Evolutionary conservation across 2,797 vertebrate species (phyloP), one percentile per base, ranked within the genome.

Genomic region (Sebastes steindachneri): DNA sequence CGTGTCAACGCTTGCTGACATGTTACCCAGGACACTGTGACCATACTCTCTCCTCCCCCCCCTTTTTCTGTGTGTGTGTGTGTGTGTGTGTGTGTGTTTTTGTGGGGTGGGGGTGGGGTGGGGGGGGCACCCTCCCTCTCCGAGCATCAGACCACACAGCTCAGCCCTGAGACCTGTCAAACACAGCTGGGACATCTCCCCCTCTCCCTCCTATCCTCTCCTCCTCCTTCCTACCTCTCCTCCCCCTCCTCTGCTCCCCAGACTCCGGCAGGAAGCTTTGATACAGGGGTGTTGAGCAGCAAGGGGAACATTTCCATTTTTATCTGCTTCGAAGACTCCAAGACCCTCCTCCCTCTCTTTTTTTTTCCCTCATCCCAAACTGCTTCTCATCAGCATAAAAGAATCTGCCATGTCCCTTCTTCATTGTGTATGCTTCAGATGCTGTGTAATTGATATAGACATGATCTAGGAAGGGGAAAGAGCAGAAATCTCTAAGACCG

Each of bases 141-240:
- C 0, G 53, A 92, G 85, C 90, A 91, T 91, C 89, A 88, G 91
- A 95, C 93, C 93, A 94, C 93, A 93, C 91, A 92, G 88, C 89
- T 91, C 92, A 90, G 92, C 92, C 87, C 90, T 90, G 88, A 92
- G 90, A 92, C 90, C 91, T 94, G 94, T 95, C 93, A 95, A 93
- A 93, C 92, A 93, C 95, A 95, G 95, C 94, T 95, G 94, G 93
- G 94, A 93, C 93, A 90, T 94, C 88, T 94, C 89, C 70, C 85
- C 85, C 29, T 21, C 64, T 9, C 31, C 17, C 63, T 73, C 78
- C 74, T 31, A 53, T 58, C 80, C 75, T 83, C 78, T 64, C 72
- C 82, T 86, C 84, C 84, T 86, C 80, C 82, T 77, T 71, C 85
- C 73, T 75, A 64, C 72, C 80, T 83, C 84, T 75, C 84, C 86